A percentile compares a stretch with the other conserved stretches of the same genome.
Evolutionary conservation across 2,797 vertebrate genomes (phyloP).

Genomic region (Telmatherina bonti): DNA sequence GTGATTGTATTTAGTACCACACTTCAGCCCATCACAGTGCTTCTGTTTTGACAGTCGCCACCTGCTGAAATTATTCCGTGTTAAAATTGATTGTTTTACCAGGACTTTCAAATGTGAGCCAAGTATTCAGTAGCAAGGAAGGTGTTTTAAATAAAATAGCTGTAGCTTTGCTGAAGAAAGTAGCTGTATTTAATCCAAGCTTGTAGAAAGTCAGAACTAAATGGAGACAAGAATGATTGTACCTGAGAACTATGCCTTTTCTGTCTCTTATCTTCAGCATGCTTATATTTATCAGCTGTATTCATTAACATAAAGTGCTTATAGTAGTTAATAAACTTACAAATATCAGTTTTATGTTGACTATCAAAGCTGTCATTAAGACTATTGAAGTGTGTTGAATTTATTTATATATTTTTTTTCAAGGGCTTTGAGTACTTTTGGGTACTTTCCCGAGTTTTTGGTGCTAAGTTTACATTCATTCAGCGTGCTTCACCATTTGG

Average conservation of each 20-base stretch:
- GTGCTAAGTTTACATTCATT: conserved; percentile 52
- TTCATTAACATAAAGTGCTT: conserved; percentile 31
- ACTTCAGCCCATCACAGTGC: conserved; percentile 18
- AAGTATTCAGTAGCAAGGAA: conserved; percentile 8
- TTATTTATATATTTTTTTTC: conserved; percentile 25
- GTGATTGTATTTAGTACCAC: conserved; percentile 49
- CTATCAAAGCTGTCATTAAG: conserved; percentile 6
- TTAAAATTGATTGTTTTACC: conserved; percentile 19
- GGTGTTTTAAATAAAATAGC: not conserved
- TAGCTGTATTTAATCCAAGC: conserved; percentile 13
- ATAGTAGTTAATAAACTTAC: conserved; percentile 15
- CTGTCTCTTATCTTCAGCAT: conserved; percentile 42
- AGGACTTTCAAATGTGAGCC: conserved; percentile 21
- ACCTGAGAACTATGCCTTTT: conserved; percentile 56
- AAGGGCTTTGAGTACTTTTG: conserved; percentile 60
- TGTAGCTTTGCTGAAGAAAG: not conserved
- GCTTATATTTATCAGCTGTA: conserved; percentile 33
- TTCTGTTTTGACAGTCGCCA: conserved; percentile 21
- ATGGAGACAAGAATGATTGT: conserved; percentile 23
- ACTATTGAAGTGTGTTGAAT: conserved; percentile 13
- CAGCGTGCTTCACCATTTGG: conserved; percentile 27
- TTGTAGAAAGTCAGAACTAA: conserved; percentile 14
- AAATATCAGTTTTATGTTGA: conserved; percentile 15
- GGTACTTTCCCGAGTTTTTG: conserved; percentile 42
- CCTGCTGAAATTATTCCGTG: not conserved